These are phyloP conservation scores for Alviniconcha strummeri DNA, from an alignment of 2,888 invertebrate genomes.

Conservation along the genomic window DNA sequence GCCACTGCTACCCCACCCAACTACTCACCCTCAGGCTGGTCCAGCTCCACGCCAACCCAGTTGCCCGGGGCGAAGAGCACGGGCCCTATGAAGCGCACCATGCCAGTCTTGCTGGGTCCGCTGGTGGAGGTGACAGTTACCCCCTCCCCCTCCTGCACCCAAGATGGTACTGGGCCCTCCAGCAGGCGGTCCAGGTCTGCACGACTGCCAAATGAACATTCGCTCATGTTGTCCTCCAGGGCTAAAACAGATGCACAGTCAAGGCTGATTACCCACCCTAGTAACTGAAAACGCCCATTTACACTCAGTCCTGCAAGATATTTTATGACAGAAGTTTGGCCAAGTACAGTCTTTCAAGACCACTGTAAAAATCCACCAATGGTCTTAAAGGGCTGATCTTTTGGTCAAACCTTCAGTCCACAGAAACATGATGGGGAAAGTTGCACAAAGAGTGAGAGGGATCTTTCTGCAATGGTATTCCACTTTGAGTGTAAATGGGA, in stretches of 20 bases:
- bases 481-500: too few species aligned
- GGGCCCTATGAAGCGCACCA: conserved; percentile 88
- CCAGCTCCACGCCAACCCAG: conserved; percentile 94
- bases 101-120: conserved; percentile 85
- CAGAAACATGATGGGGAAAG: too few species aligned
- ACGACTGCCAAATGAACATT: conserved; percentile 77
- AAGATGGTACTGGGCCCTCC: conserved; percentile 83
- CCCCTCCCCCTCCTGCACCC: conserved; percentile 81
- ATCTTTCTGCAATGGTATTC: too few species aligned
- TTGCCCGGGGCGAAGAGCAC: conserved; percentile 88
- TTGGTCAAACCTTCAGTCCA: too few species aligned
- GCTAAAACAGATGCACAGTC: conserved; percentile 58
- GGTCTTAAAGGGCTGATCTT: too few species aligned
- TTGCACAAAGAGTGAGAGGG: too few species aligned
- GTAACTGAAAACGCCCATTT: too few species aligned
- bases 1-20: not conserved
- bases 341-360: too few species aligned
- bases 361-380: too few species aligned
- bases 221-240: conserved; percentile 74
- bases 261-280: too few species aligned
- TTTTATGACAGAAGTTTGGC: too few species aligned
- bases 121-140: conserved; percentile 68
- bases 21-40: conserved; percentile 87
- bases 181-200: conserved; percentile 72
- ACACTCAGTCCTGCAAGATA: too few species aligned